A percentile compares a stretch with the other conserved stretches of the same genome.
Evolutionary conservation across 1,140 invertebrate genomes (phyloP).

Genomic region (Geopemphigus sp.): DNA sequence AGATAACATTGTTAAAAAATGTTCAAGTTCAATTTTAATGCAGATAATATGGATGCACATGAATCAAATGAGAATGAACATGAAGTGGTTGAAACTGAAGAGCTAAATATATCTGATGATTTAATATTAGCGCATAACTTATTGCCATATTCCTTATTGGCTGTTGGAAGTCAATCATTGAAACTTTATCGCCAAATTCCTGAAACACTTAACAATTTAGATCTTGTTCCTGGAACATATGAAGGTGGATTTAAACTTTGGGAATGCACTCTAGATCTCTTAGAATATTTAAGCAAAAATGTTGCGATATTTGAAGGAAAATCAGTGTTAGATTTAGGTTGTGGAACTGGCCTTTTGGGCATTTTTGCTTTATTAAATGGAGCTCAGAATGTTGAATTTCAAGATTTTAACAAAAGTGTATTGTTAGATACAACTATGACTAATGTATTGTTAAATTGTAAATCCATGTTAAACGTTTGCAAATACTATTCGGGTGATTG

Average conservation of each 20-base stretch:
- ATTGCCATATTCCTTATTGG: background rate
- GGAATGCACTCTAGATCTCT: conserved; percentile 80
- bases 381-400: conserved; percentile 71
- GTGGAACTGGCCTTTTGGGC: conserved; percentile 79
- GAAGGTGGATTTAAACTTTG: conserved; percentile 83
- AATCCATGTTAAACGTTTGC: conserved; percentile 52
- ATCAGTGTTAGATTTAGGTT: conserved; percentile 77
- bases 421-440: conserved; percentile 71
- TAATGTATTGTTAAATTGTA: conserved; percentile 72
- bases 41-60: background rate
- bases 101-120: background rate
- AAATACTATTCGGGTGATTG: conserved; percentile 81
- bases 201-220: background rate
- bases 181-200: background rate
- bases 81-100: conserved; percentile 16
- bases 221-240: conserved; percentile 52
- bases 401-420: conserved; percentile 86
- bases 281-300: conserved; percentile 63
- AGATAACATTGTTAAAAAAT: conserved; percentile 16
- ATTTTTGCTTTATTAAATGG: conserved; percentile 67
- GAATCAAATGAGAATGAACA: background rate
- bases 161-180: background rate
- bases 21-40: background rate
- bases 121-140: background rate
- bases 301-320: conserved; percentile 57